Base-by-base conservation (phyloP, 2,113 vertebrate genomes). In the Motacilla tschutschensis region DNA sequence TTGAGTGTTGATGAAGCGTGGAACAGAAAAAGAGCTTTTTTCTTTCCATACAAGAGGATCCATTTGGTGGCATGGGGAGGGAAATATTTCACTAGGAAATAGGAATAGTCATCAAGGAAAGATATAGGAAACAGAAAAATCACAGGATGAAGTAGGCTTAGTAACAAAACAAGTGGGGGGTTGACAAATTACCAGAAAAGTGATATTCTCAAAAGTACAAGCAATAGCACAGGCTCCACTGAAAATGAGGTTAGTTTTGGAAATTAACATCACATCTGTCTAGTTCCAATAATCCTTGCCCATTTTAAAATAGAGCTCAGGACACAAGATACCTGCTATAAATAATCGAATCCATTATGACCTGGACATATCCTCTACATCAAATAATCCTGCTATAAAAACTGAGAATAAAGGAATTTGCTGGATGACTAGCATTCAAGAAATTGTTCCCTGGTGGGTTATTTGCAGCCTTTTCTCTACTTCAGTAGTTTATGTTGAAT, bases 401-500 rank as follows among this genome's bases (percentile, higher is more conserved):
- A 89, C 70, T 46, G 86, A 90, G 94, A 94, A 93, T 88, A 94
- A 93, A 95, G 70, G 89, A 92, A 93, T 91, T 93, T 93, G 62
- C 89, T 92, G 91, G 87, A 94, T 95, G 86, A 94, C 69, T 95
- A 92, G 81, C 79, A 93, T 83, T 93, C 94, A 92, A 92, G 78
- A 88, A 91, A 95, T 88, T 91, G 83, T 78, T 93, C 91, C 92
- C 87, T 43, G 31, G 65, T 94, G 94, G 58, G 85, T 93, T 92
- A 93, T 95, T 95, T 88, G 73, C 87, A 94, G 84, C 72, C 79
- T 90, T 72, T 91, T 91, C 85, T 94, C 77, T 88, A 67, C 92
- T 94, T 85, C 85, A 53, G 85, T 94, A 92, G 91, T 95, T 92
- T 89, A 70, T 92, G 85, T 82, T 94, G 94, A 93, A 94, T 95